A percentile compares a stretch with the other conserved stretches of the same genome.
These are phyloP conservation scores for Circaetus gallicus DNA, from an alignment of 2,113 vertebrate species.

Conservation along the genomic window DNA sequence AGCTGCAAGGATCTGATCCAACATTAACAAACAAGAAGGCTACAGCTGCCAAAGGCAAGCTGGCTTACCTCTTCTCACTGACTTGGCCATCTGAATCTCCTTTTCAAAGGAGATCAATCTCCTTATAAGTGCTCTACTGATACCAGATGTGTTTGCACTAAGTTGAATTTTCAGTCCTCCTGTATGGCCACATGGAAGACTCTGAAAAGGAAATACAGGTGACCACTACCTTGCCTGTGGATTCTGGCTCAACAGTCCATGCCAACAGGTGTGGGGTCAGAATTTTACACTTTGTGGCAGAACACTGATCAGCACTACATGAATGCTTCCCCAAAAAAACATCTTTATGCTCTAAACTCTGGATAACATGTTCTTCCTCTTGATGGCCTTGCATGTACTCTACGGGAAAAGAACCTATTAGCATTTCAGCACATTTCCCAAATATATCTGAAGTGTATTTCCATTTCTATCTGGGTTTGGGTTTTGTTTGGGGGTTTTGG, in stretches of 20 bases:
- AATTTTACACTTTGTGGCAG: neutral
- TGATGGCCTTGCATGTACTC: neutral
- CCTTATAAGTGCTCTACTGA: neutral
- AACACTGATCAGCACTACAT: neutral
- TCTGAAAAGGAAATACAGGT: neutral
- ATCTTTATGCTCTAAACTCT: neutral
- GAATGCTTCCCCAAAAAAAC: neutral
- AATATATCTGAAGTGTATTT: neutral
- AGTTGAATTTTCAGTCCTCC: neutral
- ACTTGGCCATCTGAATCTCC: neutral
- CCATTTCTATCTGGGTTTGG: neutral
- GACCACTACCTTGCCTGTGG: neutral
- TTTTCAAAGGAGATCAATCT: neutral
- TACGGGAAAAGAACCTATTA: neutral
- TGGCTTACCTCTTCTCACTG: neutral
- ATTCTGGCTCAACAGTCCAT: neutral
- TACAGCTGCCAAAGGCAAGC: neutral
- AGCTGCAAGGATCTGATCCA: neutral
- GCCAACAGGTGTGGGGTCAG: neutral
- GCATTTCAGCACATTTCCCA: neutral
- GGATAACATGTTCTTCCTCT: neutral
- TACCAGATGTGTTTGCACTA: neutral
- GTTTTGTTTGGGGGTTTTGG: neutral
- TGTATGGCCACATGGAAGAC: neutral
- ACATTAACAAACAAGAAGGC: neutral